phyloP scores from a whole-genome alignment of 2,113 vertebrate species.

The Camelus dromedarius region DNA sequence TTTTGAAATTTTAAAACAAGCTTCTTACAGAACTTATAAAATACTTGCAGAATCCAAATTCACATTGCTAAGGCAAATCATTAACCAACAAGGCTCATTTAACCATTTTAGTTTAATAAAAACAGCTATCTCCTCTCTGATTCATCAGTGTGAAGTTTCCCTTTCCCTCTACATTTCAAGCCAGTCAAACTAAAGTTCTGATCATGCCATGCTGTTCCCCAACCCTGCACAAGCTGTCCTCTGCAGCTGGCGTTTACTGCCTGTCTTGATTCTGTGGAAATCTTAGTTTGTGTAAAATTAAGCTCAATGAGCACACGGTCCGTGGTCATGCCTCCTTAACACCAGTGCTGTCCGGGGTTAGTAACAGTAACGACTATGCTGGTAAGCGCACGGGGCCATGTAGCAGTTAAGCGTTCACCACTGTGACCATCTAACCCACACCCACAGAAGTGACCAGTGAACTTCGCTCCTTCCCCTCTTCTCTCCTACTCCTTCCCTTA shows the following conservation, averaged over 20 bases:
- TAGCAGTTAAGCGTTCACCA: not conserved
- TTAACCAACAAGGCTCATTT: not conserved
- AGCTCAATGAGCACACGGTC: not conserved
- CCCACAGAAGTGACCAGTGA: not conserved
- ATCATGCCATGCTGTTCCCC: not conserved
- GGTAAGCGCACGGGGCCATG: not conserved
- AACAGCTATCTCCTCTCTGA: not conserved
- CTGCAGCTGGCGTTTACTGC: not conserved
- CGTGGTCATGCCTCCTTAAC: not conserved
- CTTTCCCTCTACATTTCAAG: not conserved
- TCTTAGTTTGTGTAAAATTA: not conserved
- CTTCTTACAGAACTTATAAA: no score
- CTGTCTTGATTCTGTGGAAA: not conserved
- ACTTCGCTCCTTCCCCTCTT: not conserved
- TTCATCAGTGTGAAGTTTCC: not conserved
- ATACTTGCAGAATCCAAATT: not conserved
- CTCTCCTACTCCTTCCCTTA: not conserved
- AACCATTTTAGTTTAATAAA: constrained; percentile 29
- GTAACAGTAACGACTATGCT: not conserved
- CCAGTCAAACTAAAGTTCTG: not conserved
- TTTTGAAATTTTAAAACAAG: no score
- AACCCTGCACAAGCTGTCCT: not conserved
- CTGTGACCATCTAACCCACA: not conserved
- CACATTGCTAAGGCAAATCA: not conserved
- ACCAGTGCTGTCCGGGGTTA: not conserved